A percentile compares a stretch with the other conserved stretches of the same genome.
phyloP scores from a whole-genome alignment of 2,888 invertebrate genomes.

The Conistra vaccinii region DNA sequence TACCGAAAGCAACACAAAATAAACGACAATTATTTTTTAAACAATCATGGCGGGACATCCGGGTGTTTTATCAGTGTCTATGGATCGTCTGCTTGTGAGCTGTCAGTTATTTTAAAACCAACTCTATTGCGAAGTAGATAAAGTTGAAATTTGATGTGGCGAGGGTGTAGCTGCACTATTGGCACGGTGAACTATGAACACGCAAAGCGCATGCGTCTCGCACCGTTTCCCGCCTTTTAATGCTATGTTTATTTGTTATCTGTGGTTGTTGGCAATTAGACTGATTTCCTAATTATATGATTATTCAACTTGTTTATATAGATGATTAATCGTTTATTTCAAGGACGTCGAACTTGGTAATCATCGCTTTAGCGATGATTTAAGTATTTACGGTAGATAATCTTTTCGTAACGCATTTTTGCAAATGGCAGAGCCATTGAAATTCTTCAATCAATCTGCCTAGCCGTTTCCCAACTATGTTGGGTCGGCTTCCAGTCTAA shows the following conservation, averaged over 20 bases:
- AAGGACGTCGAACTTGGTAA: conserved; percentile 38
- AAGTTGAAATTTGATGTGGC: conserved; percentile 30
- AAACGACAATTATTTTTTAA: conserved; percentile 42
- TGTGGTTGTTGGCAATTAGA: conserved; percentile 51
- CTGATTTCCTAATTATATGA: conserved; percentile 51
- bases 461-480: no score
- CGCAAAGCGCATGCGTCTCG: conserved; percentile 64
- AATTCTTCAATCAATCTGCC: no score
- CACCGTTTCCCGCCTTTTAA: conserved; percentile 58
- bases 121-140: not conserved
- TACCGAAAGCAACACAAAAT: conserved; percentile 47
- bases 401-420: not conserved
- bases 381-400: conserved; percentile 6
- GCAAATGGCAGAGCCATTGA: not conserved
- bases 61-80: conserved; percentile 73
- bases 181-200: conserved; percentile 66
- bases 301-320: conserved; percentile 52
- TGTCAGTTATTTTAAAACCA: conserved; percentile 21
- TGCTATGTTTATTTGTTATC: conserved; percentile 52
- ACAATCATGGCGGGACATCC: conserved; percentile 71
- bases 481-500: no score
- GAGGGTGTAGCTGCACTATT: conserved; percentile 50
- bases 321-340: conserved; percentile 35
- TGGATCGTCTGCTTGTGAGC: conserved; percentile 68
- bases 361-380: conserved; percentile 13